A percentile compares a stretch with the other conserved stretches of the same genome.
Evolutionary conservation across 2,113 vertebrate species (phyloP).

Genomic region (Heterotilapia buettikoferi): DNA sequence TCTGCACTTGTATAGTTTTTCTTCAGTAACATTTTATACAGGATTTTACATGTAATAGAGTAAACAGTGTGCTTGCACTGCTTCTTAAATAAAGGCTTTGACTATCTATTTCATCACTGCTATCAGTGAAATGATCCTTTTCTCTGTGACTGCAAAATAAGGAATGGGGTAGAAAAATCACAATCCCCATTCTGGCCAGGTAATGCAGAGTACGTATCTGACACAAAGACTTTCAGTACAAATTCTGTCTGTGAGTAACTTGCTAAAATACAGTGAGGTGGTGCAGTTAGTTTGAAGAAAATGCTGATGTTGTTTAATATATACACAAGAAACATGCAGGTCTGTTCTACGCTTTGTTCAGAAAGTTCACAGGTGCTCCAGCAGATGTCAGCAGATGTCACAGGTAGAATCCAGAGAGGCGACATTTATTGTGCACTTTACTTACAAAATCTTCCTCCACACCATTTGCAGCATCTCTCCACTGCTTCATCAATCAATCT

Average conservation of each 20-base stretch:
- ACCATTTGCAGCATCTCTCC: neutral
- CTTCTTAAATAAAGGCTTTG: neutral
- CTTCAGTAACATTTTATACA: neutral
- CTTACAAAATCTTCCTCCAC: neutral
- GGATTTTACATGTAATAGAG: neutral
- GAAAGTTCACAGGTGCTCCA: constrained; percentile 24
- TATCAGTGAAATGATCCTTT: neutral
- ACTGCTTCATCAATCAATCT: neutral
- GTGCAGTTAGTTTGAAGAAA: neutral
- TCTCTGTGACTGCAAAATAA: neutral
- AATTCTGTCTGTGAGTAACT: neutral
- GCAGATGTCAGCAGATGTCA: constrained; percentile 55
- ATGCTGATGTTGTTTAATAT: neutral
- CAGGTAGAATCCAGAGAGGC: neutral
- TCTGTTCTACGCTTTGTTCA: neutral
- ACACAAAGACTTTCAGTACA: neutral
- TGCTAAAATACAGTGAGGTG: neutral
- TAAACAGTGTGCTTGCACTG: neutral
- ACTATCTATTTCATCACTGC: neutral
- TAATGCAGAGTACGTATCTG: neutral
- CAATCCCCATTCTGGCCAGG: neutral
- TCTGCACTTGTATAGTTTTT: neutral
- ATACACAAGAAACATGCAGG: neutral
- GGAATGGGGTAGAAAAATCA: neutral
- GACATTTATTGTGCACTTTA: neutral